Conservation (phyloP, 2,113 vertebrate species). For the Oryzias celebensis region DNA sequence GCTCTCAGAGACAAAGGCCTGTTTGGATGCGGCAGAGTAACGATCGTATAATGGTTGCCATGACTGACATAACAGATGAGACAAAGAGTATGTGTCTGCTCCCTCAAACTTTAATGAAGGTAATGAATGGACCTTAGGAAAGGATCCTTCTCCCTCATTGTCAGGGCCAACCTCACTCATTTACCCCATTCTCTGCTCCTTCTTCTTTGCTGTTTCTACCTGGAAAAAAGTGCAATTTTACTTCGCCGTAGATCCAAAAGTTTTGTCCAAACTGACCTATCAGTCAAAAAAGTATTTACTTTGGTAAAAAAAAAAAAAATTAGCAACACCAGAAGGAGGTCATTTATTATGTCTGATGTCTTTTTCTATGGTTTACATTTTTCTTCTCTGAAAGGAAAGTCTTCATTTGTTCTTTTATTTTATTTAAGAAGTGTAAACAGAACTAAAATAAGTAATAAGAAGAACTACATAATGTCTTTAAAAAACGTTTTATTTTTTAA, state of each 20-base stretch:
- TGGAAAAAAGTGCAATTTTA: constrained; percentile 16
- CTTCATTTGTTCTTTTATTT: too few relatives aligned
- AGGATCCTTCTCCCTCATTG: constrained; percentile 62
- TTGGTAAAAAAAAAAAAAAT: too few relatives aligned
- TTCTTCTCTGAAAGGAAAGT: too few relatives aligned
- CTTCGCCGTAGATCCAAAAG: too few relatives aligned
- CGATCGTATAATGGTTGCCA: constrained; percentile 55
- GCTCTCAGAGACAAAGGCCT: background rate
- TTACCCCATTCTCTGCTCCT: background rate
- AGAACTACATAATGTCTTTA: too few relatives aligned
- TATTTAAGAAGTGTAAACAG: too few relatives aligned
- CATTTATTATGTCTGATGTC: too few relatives aligned
- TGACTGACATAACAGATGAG: constrained; percentile 65
- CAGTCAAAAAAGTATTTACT: too few relatives aligned
- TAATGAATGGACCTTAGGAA: constrained; percentile 73
- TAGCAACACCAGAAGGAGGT: too few relatives aligned
- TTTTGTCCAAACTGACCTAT: too few relatives aligned
- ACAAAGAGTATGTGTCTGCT: constrained; percentile 68
- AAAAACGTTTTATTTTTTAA: background rate
- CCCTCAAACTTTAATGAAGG: constrained; percentile 75
- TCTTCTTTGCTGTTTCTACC: constrained; percentile 2
- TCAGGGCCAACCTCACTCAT: constrained; percentile 12
- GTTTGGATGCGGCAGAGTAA: constrained; percentile 57
- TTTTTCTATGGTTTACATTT: too few relatives aligned
- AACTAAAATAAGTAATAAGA: too few relatives aligned